These are phyloP conservation scores for Spodoptera exigua DNA, from an alignment of 2,888 invertebrate genomes.

Conservation along the genomic window DNA sequence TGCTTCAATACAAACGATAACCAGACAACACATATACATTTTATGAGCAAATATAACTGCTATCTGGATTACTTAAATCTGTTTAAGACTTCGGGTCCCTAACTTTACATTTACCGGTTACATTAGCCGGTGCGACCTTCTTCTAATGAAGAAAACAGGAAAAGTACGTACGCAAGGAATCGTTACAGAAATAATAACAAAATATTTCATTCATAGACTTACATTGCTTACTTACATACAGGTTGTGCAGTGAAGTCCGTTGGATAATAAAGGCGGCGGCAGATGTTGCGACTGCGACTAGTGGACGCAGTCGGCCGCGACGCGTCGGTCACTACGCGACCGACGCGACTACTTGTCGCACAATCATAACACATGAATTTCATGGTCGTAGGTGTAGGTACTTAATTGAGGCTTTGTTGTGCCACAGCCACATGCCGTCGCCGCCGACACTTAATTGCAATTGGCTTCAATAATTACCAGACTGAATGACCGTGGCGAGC, in stretches of 20 bases:
- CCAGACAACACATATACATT: slow-evolving; percentile 3
- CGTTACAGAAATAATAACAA: neutral
- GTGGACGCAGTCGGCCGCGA: slow-evolving; percentile 42
- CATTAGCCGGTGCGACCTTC: too few species aligned
- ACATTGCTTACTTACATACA: slow-evolving; percentile 19
- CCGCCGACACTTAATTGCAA: slow-evolving; percentile 66
- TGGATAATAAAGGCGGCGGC: slow-evolving; percentile 48
- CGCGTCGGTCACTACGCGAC: slow-evolving; percentile 25
- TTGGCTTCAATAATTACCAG: slow-evolving; percentile 68
- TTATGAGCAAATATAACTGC: slow-evolving; percentile 12
- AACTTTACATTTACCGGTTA: too few species aligned
- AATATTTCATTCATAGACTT: slow-evolving; percentile 6
- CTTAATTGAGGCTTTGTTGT: slow-evolving; percentile 67
- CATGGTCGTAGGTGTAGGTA: slow-evolving; percentile 49
- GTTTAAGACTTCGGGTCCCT: too few species aligned
- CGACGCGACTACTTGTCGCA: slow-evolving; percentile 32
- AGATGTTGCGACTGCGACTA: slow-evolving; percentile 63
- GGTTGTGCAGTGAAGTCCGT: slow-evolving; percentile 42
- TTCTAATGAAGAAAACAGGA: too few species aligned
- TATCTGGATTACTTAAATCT: too few species aligned
- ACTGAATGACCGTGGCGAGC: slow-evolving; percentile 55
- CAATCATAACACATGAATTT: slow-evolving; percentile 72
- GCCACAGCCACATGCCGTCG: slow-evolving; percentile 63
- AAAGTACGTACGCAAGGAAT: too few species aligned
- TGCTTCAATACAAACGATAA: slow-evolving; percentile 11